A percentile compares a stretch with the other conserved stretches of the same genome.
Conservation (phyloP, 2,888 invertebrate species). For the Calameuta filiformis region DNA sequence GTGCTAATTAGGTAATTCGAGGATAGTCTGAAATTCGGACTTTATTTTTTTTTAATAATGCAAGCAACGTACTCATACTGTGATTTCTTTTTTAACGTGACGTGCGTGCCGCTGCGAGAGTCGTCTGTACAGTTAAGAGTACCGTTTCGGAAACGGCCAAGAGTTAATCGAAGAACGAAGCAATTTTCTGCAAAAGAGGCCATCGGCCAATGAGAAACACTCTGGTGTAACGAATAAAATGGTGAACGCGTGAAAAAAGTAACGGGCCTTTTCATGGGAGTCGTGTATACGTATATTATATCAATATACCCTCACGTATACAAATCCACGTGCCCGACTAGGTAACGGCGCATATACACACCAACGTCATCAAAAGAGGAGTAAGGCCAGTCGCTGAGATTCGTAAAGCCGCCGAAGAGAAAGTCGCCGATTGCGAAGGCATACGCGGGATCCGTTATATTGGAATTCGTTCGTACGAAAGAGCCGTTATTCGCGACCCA, state of each 20-base stretch:
- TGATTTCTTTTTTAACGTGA: constrained; percentile 28
- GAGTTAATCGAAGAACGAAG: constrained; percentile 44
- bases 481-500: not conserved
- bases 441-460: not conserved
- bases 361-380: not conserved
- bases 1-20: not conserved
- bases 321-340: not conserved
- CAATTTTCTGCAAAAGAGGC: constrained; percentile 27
- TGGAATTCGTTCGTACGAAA: not conserved
- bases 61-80: not conserved
- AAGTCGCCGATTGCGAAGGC: not conserved
- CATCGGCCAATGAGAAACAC: constrained; percentile 10
- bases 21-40: not conserved
- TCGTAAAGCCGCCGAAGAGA: not conserved
- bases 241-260: not conserved
- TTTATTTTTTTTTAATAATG: not conserved
- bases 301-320: not conserved
- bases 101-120: constrained; percentile 26
- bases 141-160: constrained; percentile 56
- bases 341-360: not conserved
- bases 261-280: not conserved
- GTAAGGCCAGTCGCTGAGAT: not conserved
- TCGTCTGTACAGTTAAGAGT: constrained; percentile 58
- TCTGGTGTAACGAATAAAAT: not conserved
- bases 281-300: not conserved